Evolutionary conservation across 2,113 vertebrate genomes (phyloP).

Genomic region (Sylvicapra grimmia): DNA sequence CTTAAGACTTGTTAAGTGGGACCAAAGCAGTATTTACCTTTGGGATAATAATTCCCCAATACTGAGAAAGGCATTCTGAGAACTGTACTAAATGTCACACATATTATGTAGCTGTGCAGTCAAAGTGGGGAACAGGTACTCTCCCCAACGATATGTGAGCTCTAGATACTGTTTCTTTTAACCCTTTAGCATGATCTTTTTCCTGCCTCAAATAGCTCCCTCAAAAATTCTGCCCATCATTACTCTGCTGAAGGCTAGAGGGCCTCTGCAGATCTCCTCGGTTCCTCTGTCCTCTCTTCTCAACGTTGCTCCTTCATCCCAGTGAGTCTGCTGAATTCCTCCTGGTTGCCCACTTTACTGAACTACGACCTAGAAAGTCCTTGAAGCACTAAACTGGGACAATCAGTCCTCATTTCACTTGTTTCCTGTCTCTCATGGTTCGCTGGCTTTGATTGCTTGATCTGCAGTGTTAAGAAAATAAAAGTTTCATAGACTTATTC

Average conservation of each 20-base stretch:
- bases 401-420: background rate
- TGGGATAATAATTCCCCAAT: background rate
- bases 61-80: background rate
- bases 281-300: background rate
- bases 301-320: background rate
- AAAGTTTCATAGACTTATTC: background rate
- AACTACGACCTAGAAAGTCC: background rate
- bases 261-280: background rate
- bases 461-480: background rate
- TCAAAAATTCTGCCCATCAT: background rate
- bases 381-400: background rate
- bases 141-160: background rate
- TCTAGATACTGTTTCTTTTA: background rate
- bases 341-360: background rate
- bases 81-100: background rate
- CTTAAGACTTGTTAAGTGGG: background rate
- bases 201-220: background rate
- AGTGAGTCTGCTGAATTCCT: background rate
- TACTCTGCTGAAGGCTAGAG: background rate
- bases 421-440: background rate
- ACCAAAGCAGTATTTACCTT: background rate
- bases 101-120: background rate
- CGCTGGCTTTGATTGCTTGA: background rate
- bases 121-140: background rate
- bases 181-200: background rate